These are phyloP conservation scores for Coccyzus lansbergi DNA, from an alignment of 2,797 vertebrate genomes.

Conservation along the genomic window DNA sequence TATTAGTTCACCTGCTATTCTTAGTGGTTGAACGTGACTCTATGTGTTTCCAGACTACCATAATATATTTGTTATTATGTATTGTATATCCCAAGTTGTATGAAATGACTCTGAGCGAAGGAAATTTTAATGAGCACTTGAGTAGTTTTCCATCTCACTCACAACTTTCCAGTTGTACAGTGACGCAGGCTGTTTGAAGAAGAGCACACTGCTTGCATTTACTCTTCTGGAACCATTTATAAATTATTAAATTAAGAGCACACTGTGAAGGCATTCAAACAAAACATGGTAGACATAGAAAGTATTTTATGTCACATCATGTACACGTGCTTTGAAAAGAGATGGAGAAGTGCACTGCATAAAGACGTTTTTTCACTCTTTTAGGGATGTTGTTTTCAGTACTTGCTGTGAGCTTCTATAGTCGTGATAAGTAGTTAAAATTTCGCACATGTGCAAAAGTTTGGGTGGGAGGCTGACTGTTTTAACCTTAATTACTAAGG, in stretches of 20 bases:
- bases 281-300: background rate
- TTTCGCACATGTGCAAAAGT: background rate
- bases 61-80: background rate
- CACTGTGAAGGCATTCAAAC: background rate
- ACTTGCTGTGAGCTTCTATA: background rate
- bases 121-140: background rate
- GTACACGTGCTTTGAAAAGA: background rate
- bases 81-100: background rate
- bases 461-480: no score
- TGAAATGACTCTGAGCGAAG: background rate
- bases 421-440: background rate
- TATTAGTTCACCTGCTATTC: background rate
- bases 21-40: background rate
- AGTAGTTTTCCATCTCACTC: background rate
- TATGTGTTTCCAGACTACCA: background rate
- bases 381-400: background rate
- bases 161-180: background rate
- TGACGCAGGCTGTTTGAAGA: background rate
- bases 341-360: background rate
- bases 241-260: background rate
- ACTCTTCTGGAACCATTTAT: background rate
- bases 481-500: background rate
- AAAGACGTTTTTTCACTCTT: background rate
- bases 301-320: background rate
- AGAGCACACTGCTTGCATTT: background rate